These are phyloP conservation scores for Trissonchulus latispiculum DNA, from an alignment of 2,888 invertebrate species.

Conservation along the genomic window DNA sequence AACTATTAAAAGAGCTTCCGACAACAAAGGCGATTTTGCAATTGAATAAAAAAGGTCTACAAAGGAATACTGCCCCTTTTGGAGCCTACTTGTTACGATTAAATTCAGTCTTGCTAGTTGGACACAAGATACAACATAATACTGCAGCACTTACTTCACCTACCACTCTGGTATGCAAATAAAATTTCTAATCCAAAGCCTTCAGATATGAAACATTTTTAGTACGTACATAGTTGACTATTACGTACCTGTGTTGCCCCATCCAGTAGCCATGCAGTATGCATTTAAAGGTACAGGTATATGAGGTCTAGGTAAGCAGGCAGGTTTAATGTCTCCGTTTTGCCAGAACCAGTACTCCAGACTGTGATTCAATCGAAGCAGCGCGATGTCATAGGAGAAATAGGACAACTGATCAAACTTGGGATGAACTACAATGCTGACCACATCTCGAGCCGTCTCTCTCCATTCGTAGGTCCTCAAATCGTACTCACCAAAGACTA, in stretches of 20 bases:
- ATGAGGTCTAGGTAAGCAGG: not conserved
- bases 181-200: no score
- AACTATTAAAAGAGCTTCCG: no score
- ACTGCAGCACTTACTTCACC: no score
- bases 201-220: no score
- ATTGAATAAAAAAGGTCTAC: no score
- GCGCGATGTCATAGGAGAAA: not conserved
- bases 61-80: no score
- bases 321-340: not conserved
- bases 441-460: not conserved
- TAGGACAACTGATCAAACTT: not conserved
- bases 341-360: not conserved
- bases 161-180: no score
- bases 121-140: no score
- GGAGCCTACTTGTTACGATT: no score
- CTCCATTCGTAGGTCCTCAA: not conserved
- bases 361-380: not conserved
- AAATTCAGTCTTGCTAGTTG: no score
- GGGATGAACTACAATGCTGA: not conserved
- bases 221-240: no score
- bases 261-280: not conserved
- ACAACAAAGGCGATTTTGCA: no score
- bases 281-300: not conserved
- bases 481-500: not conserved
- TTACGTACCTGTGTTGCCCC: not conserved